phyloP scores from a whole-genome alignment of 2,113 vertebrate genomes.

The Amphiprion percula region DNA sequence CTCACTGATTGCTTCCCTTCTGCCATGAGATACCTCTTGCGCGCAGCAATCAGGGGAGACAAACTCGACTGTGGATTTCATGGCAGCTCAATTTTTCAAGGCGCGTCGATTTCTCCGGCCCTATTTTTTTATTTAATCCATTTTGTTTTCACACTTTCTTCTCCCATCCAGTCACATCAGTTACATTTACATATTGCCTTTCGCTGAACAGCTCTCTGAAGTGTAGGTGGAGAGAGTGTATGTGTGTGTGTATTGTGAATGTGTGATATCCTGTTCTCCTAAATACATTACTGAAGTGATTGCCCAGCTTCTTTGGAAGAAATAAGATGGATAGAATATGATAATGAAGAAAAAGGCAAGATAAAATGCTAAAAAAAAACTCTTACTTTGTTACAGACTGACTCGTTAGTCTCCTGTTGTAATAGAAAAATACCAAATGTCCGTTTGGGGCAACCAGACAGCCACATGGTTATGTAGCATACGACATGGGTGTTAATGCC shows the following conservation, averaged over 20 bases:
- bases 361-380: constrained; percentile 40
- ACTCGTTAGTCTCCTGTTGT: constrained; percentile 25
- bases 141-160: constrained; percentile 49
- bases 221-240: constrained; percentile 56
- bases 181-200: constrained; percentile 56
- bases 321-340: constrained; percentile 45
- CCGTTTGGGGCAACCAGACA: too few relatives aligned
- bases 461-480: too few relatives aligned
- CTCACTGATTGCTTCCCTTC: constrained; percentile 45
- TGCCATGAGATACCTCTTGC: constrained; percentile 25
- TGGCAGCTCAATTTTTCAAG: constrained; percentile 39
- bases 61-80: constrained; percentile 36
- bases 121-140: constrained; percentile 20
- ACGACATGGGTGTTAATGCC: too few relatives aligned
- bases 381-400: constrained; percentile 39
- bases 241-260: constrained; percentile 24
- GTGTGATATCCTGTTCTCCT: constrained; percentile 49
- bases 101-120: constrained; percentile 16
- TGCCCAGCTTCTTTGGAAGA: constrained; percentile 19
- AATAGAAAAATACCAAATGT: constrained; percentile 36
- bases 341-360: constrained; percentile 41
- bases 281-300: constrained; percentile 17
- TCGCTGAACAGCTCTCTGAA: constrained; percentile 36
- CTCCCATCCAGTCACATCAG: constrained; percentile 48
- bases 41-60: constrained; percentile 56